Conservation (phyloP, 2,888 invertebrate species). For the Celastrina argiolus region DNA sequence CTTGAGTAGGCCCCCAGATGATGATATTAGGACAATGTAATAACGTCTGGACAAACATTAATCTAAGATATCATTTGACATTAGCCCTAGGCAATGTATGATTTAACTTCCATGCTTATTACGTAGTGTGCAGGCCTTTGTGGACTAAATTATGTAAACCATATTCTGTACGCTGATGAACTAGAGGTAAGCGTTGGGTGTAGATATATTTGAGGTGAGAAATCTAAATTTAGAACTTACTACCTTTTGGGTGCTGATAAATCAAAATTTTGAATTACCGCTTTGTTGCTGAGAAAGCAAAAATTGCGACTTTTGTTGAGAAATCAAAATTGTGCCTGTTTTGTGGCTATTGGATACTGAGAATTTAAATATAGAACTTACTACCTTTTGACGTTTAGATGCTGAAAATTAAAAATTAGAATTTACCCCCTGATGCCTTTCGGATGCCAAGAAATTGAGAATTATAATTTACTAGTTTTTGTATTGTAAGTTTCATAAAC, state of each 20-base stretch:
- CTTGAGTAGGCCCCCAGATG: neutral
- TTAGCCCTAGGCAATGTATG: neutral
- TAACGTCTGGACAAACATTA: neutral
- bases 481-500: no score
- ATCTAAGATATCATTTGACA: neutral
- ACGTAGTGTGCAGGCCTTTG: neutral
- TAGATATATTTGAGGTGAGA: neutral
- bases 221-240: neutral
- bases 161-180: conserved; percentile 7
- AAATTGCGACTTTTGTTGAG: neutral
- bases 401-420: neutral
- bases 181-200: neutral
- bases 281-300: no score
- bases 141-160: conserved; percentile 6
- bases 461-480: no score
- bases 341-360: neutral
- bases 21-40: neutral
- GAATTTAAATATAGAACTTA: neutral
- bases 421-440: neutral
- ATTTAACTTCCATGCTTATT: neutral
- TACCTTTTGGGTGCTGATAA: neutral
- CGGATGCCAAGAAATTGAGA: no score
- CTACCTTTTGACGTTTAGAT: neutral
- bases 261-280: neutral
- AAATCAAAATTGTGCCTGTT: neutral